Percentiles rank a stretch among this genome's conserved stretches.
phyloP scores from a whole-genome alignment of 2,888 invertebrate genomes.

The Macrosoma leucophasiata region DNA sequence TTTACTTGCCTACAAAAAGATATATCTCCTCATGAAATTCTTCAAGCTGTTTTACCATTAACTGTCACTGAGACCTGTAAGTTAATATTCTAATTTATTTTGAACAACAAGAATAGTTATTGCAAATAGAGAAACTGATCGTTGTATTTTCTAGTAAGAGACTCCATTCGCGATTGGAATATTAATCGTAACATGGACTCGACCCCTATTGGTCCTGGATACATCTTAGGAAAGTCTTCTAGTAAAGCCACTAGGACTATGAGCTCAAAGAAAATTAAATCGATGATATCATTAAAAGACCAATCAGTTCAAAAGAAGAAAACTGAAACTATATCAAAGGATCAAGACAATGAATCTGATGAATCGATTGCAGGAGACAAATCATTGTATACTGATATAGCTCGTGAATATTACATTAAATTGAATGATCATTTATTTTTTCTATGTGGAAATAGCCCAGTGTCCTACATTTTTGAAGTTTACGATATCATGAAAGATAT shows the following conservation, averaged over 20 bases:
- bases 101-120: too few species aligned
- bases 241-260: conserved; percentile 31
- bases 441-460: conserved; percentile 20
- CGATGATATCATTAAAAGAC: conserved; percentile 33
- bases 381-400: conserved; percentile 31
- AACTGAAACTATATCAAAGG: conserved; percentile 20
- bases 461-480: conserved; percentile 45
- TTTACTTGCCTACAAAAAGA: conserved; percentile 43
- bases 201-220: conserved; percentile 5
- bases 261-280: conserved; percentile 32
- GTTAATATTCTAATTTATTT: too few species aligned
- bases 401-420: conserved; percentile 35
- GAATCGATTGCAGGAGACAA: conserved; percentile 33
- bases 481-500: conserved; percentile 42
- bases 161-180: too few species aligned
- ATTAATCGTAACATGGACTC: conserved; percentile 32
- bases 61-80: conserved; percentile 29
- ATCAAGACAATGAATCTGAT: conserved; percentile 24
- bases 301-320: conserved; percentile 27
- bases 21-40: conserved; percentile 33
- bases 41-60: conserved; percentile 42
- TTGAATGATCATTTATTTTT: conserved; percentile 35
- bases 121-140: too few species aligned
- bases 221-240: conserved; percentile 24
- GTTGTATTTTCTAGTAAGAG: too few species aligned